Percentiles rank a stretch among this genome's conserved stretches.
These are phyloP conservation scores for Rhodophaea formosa DNA, from an alignment of 2,888 invertebrate genomes.

Conservation along the genomic window DNA sequence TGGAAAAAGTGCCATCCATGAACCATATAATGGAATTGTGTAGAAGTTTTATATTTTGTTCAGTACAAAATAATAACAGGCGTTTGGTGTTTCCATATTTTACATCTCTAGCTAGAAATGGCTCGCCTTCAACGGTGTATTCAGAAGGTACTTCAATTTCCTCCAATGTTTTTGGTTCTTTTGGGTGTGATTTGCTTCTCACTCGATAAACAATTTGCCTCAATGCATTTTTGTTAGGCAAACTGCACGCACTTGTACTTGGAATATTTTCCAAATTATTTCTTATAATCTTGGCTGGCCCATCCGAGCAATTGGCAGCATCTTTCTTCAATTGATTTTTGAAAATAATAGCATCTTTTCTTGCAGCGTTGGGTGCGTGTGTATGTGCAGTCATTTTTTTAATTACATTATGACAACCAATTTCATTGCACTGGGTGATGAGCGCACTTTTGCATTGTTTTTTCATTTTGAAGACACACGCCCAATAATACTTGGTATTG, in stretches of 20 bases:
- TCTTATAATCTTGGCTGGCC: conserved; percentile 21
- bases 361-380: conserved; percentile 23
- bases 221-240: conserved; percentile 23
- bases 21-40: conserved; percentile 20
- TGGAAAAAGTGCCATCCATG: conserved; percentile 23
- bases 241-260: conserved; percentile 22
- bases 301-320: conserved; percentile 19
- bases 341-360: conserved; percentile 22
- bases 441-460: conserved; percentile 22
- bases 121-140: conserved; percentile 13
- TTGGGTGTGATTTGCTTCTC: conserved; percentile 19
- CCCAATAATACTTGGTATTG: conserved; percentile 23
- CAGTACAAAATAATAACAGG: conserved; percentile 22
- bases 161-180: conserved; percentile 22
- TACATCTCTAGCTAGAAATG: conserved; percentile 1
- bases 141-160: conserved; percentile 22
- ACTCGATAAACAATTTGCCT: conserved; percentile 20
- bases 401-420: conserved; percentile 19
- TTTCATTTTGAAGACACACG: conserved; percentile 21
- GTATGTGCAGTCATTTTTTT: conserved; percentile 25
- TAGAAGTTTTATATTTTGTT: conserved; percentile 20
- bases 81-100: conserved; percentile 10
- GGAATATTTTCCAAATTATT: conserved; percentile 23
- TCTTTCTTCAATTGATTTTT: conserved; percentile 23
- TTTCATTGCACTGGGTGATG: conserved; percentile 20